A percentile compares a stretch with the other conserved stretches of the same genome.
These are phyloP conservation scores for Catocala sponsa DNA, from an alignment of 2,888 invertebrate species.

Conservation along the genomic window DNA sequence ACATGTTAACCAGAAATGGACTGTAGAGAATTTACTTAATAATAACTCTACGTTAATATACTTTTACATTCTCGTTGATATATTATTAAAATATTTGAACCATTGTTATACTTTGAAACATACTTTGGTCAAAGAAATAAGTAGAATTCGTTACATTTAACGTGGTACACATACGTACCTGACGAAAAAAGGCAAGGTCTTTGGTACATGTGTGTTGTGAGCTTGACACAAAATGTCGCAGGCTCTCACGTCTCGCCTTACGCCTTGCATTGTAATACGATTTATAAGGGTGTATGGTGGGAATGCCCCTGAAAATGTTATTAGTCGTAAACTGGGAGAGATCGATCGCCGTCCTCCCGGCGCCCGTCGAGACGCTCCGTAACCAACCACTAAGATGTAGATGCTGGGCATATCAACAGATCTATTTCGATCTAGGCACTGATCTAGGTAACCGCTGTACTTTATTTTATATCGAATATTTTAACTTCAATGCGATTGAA, in stretches of 20 bases:
- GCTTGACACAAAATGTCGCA: constrained; percentile 10
- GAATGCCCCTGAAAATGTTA: constrained; percentile 73
- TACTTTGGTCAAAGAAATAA: constrained; percentile 13
- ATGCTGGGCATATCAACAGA: constrained; percentile 40
- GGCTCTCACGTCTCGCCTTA: constrained; percentile 3
- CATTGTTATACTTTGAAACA: constrained; percentile 13
- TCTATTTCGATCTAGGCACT: constrained; percentile 28
- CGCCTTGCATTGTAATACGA: constrained; percentile 31
- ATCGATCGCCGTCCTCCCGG: constrained; percentile 80
- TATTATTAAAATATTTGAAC: constrained; percentile 15
- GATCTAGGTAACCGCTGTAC: constrained; percentile 10
- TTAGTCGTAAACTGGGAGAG: constrained; percentile 74
- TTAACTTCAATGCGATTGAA: too few relatives aligned
- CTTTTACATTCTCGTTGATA: constrained; percentile 16
- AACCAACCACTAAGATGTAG: constrained; percentile 36
- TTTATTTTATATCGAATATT: too few relatives aligned
- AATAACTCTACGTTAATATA: constrained; percentile 24
- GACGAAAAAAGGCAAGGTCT: constrained; percentile 10
- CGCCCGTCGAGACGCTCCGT: constrained; percentile 62
- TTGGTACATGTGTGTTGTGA: neutral
- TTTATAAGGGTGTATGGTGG: constrained; percentile 43
- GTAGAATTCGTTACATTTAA: constrained; percentile 9
- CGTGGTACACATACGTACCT: constrained; percentile 4
- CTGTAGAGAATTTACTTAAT: constrained; percentile 28
- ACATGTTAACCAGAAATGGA: constrained; percentile 16